A percentile compares a stretch with the other conserved stretches of the same genome.
phyloP scores from a whole-genome alignment of 53 echinoderm and acorn worm genomes.

The Stichopus horrens region DNA sequence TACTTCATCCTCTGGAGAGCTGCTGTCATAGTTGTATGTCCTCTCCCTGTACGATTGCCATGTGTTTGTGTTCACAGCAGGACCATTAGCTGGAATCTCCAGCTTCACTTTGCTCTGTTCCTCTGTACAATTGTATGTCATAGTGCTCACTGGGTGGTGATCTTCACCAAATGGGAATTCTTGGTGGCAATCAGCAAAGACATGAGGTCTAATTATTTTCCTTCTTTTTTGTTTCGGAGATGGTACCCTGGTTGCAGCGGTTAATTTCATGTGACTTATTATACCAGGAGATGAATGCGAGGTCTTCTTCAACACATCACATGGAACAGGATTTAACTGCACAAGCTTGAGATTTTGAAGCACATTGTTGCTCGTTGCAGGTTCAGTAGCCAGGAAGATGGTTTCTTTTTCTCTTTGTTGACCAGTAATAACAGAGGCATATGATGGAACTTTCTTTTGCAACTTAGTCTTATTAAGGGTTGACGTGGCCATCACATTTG shows the following conservation, averaged over 20 bases:
- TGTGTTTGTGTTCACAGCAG: background rate
- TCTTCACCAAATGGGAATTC: background rate
- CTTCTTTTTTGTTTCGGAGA: too few relatives aligned
- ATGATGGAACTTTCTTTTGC: background rate
- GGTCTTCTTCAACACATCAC: too few relatives aligned
- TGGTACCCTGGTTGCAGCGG: too few relatives aligned
- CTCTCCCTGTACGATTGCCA: background rate
- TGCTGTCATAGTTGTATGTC: background rate
- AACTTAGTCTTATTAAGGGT: background rate
- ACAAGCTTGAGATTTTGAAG: background rate
- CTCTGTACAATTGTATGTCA: background rate
- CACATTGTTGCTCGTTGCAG: background rate
- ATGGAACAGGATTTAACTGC: too few relatives aligned
- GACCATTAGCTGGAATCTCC: background rate
- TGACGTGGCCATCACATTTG: background rate
- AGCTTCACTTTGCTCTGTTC: background rate
- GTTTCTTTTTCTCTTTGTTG: background rate
- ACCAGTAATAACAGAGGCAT: background rate
- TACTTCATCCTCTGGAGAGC: background rate
- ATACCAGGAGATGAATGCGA: too few relatives aligned
- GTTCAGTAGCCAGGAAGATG: background rate
- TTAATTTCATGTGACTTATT: too few relatives aligned
- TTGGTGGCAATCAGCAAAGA: too few relatives aligned
- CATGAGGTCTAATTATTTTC: too few relatives aligned
- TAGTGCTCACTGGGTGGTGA: background rate